A percentile compares a stretch with the other conserved stretches of the same genome.
Conservation (phyloP, 2,113 vertebrate genomes). For the Mus spicilegus region DNA sequence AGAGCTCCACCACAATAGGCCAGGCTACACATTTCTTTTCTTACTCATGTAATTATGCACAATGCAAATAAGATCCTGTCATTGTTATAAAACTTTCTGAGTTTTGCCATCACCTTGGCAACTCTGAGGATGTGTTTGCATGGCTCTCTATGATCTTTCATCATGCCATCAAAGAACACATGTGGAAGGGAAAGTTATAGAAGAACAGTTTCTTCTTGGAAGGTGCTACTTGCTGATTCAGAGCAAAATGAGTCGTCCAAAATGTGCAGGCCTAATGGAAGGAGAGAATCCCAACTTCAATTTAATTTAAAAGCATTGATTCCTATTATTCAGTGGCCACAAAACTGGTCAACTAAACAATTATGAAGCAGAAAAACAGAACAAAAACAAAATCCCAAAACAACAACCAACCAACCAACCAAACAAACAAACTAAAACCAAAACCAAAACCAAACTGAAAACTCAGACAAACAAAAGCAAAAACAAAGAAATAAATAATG, state of each 20-base stretch:
- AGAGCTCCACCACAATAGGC: not conserved
- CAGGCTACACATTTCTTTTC: not conserved
- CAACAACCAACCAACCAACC: not conserved
- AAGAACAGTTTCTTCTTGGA: not conserved
- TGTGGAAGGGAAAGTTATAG: not conserved
- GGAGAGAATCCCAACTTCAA: not conserved
- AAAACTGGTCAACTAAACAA: slow-evolving; percentile 28
- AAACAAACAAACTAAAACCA: not conserved
- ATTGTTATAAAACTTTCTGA: slow-evolving; percentile 23
- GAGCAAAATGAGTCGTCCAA: not conserved
- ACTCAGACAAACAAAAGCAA: not conserved
- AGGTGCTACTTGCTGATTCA: not conserved
- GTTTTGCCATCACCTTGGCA: not conserved
- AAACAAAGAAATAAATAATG: not conserved
- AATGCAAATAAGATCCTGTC: slow-evolving; percentile 37
- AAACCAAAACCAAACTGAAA: not conserved
- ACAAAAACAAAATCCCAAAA: not conserved
- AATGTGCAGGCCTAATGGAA: not conserved
- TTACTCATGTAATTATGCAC: slow-evolving; percentile 18
- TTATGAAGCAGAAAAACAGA: not conserved
- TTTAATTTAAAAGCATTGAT: not conserved
- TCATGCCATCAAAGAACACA: not conserved
- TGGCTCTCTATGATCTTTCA: not conserved
- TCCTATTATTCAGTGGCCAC: not conserved
- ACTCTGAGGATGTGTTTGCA: not conserved